phyloP scores from a whole-genome alignment of 2,113 vertebrate species.

The Aegypius monachus region DNA sequence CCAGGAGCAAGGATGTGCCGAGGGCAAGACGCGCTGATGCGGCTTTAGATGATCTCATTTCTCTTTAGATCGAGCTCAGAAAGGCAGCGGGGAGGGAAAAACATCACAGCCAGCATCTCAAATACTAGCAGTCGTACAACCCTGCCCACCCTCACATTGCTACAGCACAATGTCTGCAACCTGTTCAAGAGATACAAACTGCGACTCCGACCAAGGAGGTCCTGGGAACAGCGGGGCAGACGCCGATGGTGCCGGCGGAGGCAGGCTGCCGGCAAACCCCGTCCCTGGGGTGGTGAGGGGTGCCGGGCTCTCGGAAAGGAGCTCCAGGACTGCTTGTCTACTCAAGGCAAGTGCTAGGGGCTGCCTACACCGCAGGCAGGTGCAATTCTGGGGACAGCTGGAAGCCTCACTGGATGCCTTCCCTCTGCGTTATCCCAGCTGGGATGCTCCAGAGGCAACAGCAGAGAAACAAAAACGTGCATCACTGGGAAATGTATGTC shows the following conservation, averaged over 20 bases:
- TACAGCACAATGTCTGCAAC: not conserved
- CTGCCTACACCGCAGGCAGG: not conserved
- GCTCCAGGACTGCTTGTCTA: not conserved
- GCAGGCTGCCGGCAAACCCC: not conserved
- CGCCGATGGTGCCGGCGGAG: rapidly evolving
- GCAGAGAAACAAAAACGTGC: not conserved
- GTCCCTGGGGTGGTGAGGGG: rapidly evolving
- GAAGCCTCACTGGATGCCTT: not conserved
- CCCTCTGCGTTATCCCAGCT: not conserved
- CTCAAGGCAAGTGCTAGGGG: not conserved
- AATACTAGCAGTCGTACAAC: rapidly evolving
- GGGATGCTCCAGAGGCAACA: not conserved
- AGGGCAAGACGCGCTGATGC: rapidly evolving
- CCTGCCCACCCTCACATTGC: not conserved
- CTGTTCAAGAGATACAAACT: not conserved
- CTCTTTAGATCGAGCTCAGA: not conserved
- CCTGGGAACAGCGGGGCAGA: not conserved
- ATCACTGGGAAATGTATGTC: not conserved
- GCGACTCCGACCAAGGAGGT: not conserved
- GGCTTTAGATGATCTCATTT: not conserved
- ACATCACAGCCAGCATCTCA: rapidly evolving
- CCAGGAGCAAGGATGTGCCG: not conserved
- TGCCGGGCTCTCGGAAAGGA: rapidly evolving
- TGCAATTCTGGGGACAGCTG: not conserved
- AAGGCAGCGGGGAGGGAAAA: not conserved